Evolutionary conservation across 37 sponge, comb jelly and placozoan species (phyloP), one percentile per base, ranked within the genome.

Genomic region (Geodia barretti): DNA sequence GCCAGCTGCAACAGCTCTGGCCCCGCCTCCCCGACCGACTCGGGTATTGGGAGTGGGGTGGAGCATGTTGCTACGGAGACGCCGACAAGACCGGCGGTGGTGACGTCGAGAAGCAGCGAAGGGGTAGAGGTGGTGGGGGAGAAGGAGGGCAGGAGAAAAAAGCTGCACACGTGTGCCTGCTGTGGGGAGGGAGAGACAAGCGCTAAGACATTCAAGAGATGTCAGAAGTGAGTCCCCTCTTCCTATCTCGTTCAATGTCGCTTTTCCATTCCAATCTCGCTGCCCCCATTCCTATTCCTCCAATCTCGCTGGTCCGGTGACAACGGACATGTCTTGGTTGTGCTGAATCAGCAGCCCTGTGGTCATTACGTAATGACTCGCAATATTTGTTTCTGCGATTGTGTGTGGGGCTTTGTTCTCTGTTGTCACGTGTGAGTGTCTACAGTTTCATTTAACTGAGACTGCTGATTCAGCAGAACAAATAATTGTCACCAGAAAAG

Each of bases 161-260:
- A 78, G 30, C 79, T 89, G 3, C 89, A 89, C 75, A 62, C 19
- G 21, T 89, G 89, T 73, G 59, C 40, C 33, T 39, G 17, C 33
- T 89, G 89, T 72, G 72, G 74, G 24, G 43, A 35, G 37, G 72
- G 64, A 34, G 89, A 89, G 64, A 60, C 70, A 23, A 35, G 60
- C 38, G 79, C 73, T 36, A 89, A 89, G 62, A 73, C 74, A 9
- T 89, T 83, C 63, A 89, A 89, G 68, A 83, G 89, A 74, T 89
- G 89, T 63, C 74, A 77, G 41, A 89, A 77, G 87, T 87, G 38
- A 83, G 84, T 37, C 26, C 1, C 5, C 33, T 7, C n/a, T n/a
- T n/a, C n/a, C n/a, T n/a, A n/a, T n/a, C n/a, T n/a, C n/a, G n/a
- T n/a, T n/a, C n/a, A n/a, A n/a, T n/a, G n/a, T n/a, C n/a, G n/a